Evolutionary conservation across 2,888 invertebrate genomes (phyloP).

Genomic region (Drosophila mettleri): DNA sequence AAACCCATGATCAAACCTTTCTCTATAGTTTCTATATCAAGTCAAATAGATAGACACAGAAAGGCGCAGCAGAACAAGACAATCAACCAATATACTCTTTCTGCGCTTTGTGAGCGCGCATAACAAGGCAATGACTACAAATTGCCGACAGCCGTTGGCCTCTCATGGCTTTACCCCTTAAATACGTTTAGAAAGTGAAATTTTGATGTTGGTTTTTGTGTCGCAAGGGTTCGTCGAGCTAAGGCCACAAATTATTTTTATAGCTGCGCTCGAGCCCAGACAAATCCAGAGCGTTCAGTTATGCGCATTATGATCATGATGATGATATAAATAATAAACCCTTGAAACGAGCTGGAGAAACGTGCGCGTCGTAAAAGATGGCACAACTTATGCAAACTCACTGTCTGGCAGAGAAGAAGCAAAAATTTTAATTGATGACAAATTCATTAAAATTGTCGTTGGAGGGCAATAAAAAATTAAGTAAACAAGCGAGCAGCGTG

Average conservation of each 20-base stretch:
- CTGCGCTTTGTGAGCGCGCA: neutral
- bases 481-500: conserved; percentile 62
- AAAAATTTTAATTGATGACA: conserved; percentile 84
- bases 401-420: conserved; percentile 51
- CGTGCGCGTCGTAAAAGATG: conserved; percentile 69
- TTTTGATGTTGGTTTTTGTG: conserved; percentile 7
- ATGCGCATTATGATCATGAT: conserved; percentile 59
- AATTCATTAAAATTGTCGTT: conserved; percentile 80
- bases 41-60: neutral
- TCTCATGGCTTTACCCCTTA: conserved; percentile 33
- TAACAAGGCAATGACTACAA: conserved; percentile 75
- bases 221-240: conserved; percentile 30
- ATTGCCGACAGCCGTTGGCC: conserved; percentile 69
- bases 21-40: neutral
- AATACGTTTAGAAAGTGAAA: conserved; percentile 43
- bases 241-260: conserved; percentile 80
- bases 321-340: conserved; percentile 55
- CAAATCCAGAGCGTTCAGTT: conserved; percentile 59
- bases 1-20: neutral
- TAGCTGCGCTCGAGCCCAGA: conserved; percentile 68
- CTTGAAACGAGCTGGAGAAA: conserved; percentile 50
- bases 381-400: conserved; percentile 64
- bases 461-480: conserved; percentile 59
- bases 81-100: neutral
- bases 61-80: neutral